Evolutionary conservation across 92 coral and sea anemone species (phyloP).

Genomic region (Palythoa grandis): DNA sequence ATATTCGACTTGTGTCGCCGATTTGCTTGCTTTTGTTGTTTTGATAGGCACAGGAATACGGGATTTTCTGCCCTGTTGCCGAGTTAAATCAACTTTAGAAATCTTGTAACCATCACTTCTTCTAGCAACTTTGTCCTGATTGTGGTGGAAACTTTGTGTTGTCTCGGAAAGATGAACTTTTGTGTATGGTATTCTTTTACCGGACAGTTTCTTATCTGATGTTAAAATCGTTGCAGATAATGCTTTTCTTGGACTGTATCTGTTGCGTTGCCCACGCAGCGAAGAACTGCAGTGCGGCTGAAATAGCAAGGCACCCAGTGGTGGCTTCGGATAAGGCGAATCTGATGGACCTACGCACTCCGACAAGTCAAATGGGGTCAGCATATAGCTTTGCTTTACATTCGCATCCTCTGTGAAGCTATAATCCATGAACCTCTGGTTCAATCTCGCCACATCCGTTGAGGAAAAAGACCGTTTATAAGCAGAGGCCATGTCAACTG

Average conservation of each 20-base stretch:
- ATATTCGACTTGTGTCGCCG: not conserved
- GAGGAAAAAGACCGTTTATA: not conserved
- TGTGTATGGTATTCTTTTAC: not conserved
- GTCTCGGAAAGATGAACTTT: not conserved
- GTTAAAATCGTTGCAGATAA: too few species aligned
- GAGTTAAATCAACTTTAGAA: not conserved
- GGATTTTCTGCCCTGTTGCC: not conserved
- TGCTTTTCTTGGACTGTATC: not conserved
- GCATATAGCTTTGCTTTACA: not conserved
- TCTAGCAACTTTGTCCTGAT: not conserved
- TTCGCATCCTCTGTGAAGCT: not conserved
- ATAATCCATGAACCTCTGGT: not conserved
- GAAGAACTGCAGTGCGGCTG: not conserved
- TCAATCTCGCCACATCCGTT: not conserved
- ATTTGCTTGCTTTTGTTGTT: not conserved
- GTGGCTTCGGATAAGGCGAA: not conserved
- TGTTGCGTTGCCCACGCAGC: not conserved
- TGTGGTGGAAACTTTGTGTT: not conserved
- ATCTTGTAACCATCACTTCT: not conserved
- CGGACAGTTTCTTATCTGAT: too few species aligned
- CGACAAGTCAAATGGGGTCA: slow-evolving; percentile 9
- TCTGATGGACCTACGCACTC: not conserved
- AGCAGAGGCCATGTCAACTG: not conserved
- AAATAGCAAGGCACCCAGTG: not conserved
- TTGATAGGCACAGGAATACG: slow-evolving; percentile 1